A percentile compares a stretch with the other conserved stretches of the same genome.
Conservation (phyloP, 2,888 invertebrate species). For the Magallana nippona region DNA sequence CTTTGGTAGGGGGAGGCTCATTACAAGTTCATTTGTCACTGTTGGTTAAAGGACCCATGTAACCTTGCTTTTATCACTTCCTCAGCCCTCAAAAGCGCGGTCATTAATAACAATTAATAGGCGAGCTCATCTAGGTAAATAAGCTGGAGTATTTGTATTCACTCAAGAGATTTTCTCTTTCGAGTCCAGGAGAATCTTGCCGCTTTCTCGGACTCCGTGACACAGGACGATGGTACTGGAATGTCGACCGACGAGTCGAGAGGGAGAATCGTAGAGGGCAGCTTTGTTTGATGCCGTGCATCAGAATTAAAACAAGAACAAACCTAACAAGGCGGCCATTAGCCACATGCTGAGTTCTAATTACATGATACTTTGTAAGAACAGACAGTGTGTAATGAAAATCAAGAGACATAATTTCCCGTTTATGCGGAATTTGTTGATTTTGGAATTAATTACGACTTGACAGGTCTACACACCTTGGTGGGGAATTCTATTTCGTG, state of each 20-base stretch:
- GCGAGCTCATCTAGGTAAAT: slow-evolving; percentile 26
- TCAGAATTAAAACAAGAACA: background rate
- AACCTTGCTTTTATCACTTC: slow-evolving; percentile 32
- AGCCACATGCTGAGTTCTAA: background rate
- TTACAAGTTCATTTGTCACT: slow-evolving; percentile 21
- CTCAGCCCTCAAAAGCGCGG: background rate
- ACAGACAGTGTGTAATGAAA: too few species aligned
- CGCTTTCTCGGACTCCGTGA: background rate
- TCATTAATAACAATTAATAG: slow-evolving; percentile 33
- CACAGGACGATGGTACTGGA: background rate
- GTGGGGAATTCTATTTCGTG: too few species aligned
- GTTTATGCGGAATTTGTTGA: too few species aligned
- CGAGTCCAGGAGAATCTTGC: slow-evolving; percentile 7
- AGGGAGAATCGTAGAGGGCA: background rate
- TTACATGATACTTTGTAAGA: background rate
- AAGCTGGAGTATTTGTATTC: slow-evolving; percentile 27
- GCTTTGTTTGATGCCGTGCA: slow-evolving; percentile 20
- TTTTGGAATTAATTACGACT: too few species aligned
- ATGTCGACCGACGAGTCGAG: background rate
- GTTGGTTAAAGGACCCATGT: background rate
- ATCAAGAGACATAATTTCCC: too few species aligned
- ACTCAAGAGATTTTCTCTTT: slow-evolving; percentile 18
- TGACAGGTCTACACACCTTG: too few species aligned
- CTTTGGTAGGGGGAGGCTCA: background rate
- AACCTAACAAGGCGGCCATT: background rate